Base-by-base conservation (phyloP, 2,113 vertebrate genomes). In the Acrocephalus kingi region DNA sequence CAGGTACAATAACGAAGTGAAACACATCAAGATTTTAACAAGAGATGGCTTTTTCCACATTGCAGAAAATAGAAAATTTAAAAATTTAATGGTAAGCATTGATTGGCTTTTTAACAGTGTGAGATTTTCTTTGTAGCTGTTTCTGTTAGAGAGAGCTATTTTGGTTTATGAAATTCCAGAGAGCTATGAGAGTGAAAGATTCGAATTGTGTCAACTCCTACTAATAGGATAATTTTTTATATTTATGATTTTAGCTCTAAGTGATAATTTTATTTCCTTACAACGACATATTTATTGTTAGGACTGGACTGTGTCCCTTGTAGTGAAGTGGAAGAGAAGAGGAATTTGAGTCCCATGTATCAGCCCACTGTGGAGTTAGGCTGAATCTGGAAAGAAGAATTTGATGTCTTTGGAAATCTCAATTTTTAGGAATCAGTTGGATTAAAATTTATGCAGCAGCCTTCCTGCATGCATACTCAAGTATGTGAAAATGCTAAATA, bases 1-100 rank as follows among this genome's bases (percentile, higher is more conserved):
- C 98, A 99, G 99, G 99, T 99, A 99, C 97, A 99, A 99, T 98
- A 99, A 99, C 7, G 99, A 99, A 98, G 99, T 99, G 98, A 99
- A 99, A 97, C 99, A 99, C 98, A 99, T 99, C 98, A 99, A 99
- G 98, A 99, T 99, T 98, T 98, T 99, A 98, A 98, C 99, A 96
- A 99, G 98, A 98, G 99, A 99, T 93, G 98, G 98, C 94, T 98
- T 98, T 98, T 99, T 99, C 97, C 98, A 99, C 98, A 99, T 99
- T 96, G 98, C 99, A 48, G 99, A 99, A 98, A 99, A 99, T 97
- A 99, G 98, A 98, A 99, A 98, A 98, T 99, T 99, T 98, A 99
- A 98, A 97, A 99, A 98, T 98, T 98, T 99, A 98, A 98, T 99
- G 97, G 99, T 99, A 98, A 99, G 99, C 97, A 96, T 97, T 78